Percentiles rank a stretch among this genome's conserved stretches.
Conservation (phyloP, 2,797 vertebrate genomes). For the Sebastiscus tertius region DNA sequence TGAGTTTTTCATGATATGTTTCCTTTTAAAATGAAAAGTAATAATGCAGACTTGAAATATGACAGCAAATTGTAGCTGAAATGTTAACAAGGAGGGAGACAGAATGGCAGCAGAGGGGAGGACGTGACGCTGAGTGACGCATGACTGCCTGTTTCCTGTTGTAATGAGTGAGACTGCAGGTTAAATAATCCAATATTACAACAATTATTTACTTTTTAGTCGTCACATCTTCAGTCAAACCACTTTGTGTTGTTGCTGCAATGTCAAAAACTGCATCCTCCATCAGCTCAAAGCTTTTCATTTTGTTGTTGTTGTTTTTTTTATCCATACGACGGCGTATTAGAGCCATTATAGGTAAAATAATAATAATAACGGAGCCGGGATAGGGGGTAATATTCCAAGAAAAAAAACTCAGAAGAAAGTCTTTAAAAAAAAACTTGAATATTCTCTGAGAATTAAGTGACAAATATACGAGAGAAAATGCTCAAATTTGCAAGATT, state of each 20-base stretch:
- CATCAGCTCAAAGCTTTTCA: not conserved
- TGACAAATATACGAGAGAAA: too few relatives aligned
- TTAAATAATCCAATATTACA: not conserved
- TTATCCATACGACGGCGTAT: too few relatives aligned
- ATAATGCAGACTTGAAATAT: not conserved
- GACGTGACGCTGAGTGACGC: not conserved
- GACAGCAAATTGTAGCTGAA: too few relatives aligned
- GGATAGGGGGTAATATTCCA: too few relatives aligned
- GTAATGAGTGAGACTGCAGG: not conserved
- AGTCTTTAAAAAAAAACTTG: not conserved
- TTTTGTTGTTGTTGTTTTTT: not conserved
- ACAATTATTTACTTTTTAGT: not conserved
- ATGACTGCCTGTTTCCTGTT: not conserved
- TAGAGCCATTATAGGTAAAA: too few relatives aligned
- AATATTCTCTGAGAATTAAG: too few relatives aligned
- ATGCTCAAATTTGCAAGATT: not conserved
- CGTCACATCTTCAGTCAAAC: not conserved
- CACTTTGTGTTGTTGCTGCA: not conserved
- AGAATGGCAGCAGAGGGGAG: not conserved
- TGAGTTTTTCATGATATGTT: not conserved
- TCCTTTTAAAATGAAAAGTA: not conserved
- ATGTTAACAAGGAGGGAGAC: not conserved
- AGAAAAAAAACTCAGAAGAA: too few relatives aligned
- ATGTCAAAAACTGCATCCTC: not conserved
- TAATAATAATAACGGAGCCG: too few relatives aligned